A percentile compares a stretch with the other conserved stretches of the same genome.
These are phyloP conservation scores for Danio albolineatus DNA, from an alignment of 2,797 vertebrate species.

Conservation along the genomic window DNA sequence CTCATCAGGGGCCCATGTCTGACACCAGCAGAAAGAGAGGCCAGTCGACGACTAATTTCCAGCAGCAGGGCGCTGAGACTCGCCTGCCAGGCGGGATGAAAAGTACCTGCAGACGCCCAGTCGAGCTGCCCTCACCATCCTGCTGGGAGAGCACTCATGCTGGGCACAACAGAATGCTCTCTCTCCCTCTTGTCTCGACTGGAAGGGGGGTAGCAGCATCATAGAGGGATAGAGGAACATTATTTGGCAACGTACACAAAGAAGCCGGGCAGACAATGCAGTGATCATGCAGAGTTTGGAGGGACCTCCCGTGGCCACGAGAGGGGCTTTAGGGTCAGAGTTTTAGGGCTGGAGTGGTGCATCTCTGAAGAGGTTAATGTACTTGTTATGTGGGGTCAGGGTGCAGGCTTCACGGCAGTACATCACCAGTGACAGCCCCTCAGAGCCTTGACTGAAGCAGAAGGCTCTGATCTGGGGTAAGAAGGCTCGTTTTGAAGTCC, in stretches of 20 bases:
- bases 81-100: constrained; percentile 63
- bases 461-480: constrained; percentile 39
- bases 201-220: constrained; percentile 58
- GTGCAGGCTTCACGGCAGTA: constrained; percentile 67
- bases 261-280: constrained; percentile 68
- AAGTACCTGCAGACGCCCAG: constrained; percentile 72
- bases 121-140: constrained; percentile 52
- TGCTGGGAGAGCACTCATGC: constrained; percentile 62
- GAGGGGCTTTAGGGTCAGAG: constrained; percentile 74
- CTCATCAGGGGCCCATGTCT: constrained; percentile 75
- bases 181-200: constrained; percentile 31
- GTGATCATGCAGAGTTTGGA: constrained; percentile 64
- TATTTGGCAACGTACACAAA: constrained; percentile 71
- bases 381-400: constrained; percentile 80
- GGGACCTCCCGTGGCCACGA: constrained; percentile 74
- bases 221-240: constrained; percentile 58
- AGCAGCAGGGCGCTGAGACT: constrained; percentile 73
- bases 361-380: constrained; percentile 77
- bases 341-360: constrained; percentile 72
- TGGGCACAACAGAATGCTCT: constrained; percentile 61
- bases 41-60: constrained; percentile 77
- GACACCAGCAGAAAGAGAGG: constrained; percentile 77
- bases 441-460: constrained; percentile 51
- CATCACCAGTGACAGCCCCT: constrained; percentile 74
- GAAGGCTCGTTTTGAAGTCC: constrained; percentile 34